Evolutionary conservation across 2,113 vertebrate genomes (phyloP).

Genomic region (Amblyopsis rosae): DNA sequence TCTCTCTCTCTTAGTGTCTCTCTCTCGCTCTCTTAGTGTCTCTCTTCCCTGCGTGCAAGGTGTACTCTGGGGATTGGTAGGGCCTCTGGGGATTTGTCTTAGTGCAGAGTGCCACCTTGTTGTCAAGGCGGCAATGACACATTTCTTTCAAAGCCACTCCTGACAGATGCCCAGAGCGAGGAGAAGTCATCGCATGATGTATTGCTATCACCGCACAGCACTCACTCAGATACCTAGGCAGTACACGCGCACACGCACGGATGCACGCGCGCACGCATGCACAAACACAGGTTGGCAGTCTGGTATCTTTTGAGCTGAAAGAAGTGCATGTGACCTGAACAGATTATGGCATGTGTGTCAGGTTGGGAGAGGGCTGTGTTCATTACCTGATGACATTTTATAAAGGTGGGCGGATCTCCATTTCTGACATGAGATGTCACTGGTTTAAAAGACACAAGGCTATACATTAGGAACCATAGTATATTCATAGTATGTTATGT

Average conservation of each 20-base stretch:
- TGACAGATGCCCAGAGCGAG: conserved; percentile 53
- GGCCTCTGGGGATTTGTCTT: conserved; percentile 80
- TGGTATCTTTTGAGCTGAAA: conserved; percentile 45
- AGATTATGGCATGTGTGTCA: conserved; percentile 32
- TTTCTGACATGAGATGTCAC: conserved; percentile 11
- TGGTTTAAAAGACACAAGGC: conserved; percentile 7
- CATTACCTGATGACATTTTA: conserved; percentile 26
- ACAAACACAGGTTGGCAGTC: conserved; percentile 30
- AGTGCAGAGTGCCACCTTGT: conserved; percentile 85
- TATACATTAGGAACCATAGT: conserved; percentile 5
- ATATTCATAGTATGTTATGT: conserved; percentile 2
- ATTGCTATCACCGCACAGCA: conserved; percentile 39
- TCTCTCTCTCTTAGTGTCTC: conserved; percentile 12
- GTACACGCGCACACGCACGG: not conserved
- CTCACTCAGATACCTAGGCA: conserved; percentile 31
- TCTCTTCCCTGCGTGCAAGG: conserved; percentile 47
- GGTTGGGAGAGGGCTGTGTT: conserved; percentile 21
- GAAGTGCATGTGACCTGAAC: conserved; percentile 33
- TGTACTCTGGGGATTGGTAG: conserved; percentile 61
- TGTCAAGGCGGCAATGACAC: conserved; percentile 81
- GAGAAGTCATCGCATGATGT: conserved; percentile 47
- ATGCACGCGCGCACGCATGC: conserved; percentile 20
- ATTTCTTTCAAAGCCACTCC: conserved; percentile 63
- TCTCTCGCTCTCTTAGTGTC: not conserved
- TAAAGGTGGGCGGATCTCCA: conserved; percentile 11